Base-by-base conservation (phyloP, 2,888 invertebrate species). In the Zygothrica quintamaculata region DNA sequence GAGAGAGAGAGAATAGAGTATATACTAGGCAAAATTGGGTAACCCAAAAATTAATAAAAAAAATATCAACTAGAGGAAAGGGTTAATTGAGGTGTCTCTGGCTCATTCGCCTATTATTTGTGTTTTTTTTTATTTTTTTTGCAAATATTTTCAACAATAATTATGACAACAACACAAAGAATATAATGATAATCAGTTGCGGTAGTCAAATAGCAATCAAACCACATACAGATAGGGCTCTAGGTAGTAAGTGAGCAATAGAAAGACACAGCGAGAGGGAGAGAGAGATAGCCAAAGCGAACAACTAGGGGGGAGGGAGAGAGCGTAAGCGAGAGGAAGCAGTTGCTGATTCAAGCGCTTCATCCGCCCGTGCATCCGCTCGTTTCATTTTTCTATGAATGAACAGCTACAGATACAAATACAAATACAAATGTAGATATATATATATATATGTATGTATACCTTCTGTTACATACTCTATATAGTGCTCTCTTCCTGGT, bases 311-410 rank as follows among this genome's bases (percentile, higher is more conserved):
- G n/a, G 26, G 47, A 42, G 50, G 33, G 25, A 46, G 26, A 43
- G 33, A 33, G 52, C 13, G 48, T 22, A 22, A n/a, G 40, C 31
- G 42, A 48, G 61, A 42, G 50, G 39, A 77, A 67, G 39, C 44
- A 52, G 52, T 33, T 67, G 71, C 62, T 58, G 62, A 74, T 82
- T 86, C 82, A 78, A 87, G 81, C 77, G 84, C 86, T 77, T 76
- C 82, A 85, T 78, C 77, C 84, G 84, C 80, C 87, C 88, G 75
- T 85, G 88, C 82, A 84, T 87, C 85, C 88, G 87, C 71, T 73
- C 60, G 65, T 64, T 77, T 66, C 56, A 42, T 59, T 65, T 74
- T 75, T 78, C 80, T 77, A 87, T 87, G 82, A 84, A 81, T 81
- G 85, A 73, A 57, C 58, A 66, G 60, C 55, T 33, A 70, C 46